Evolutionary conservation across 2,888 invertebrate genomes (phyloP), one percentile per base, ranked within the genome.

Genomic region (Deilephila elpenor): DNA sequence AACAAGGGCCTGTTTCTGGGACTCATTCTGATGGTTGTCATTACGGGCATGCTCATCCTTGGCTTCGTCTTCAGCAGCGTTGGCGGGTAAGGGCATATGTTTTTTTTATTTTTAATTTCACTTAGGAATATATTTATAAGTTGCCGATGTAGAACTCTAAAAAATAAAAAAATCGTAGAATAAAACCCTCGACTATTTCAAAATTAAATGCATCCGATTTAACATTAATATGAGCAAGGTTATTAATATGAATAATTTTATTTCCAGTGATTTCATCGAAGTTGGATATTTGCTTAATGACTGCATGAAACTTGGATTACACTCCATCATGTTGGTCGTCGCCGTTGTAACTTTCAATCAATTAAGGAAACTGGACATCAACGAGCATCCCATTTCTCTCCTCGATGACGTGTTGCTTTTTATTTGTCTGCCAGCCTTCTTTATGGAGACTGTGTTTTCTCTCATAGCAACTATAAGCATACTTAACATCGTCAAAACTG

Each of bases 1-100:
- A 97, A 97, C 91, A 96, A 96, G 75, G 97, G 97, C 2, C 91
- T 97, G 34, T 97, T 97, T 88, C 91, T 95, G 7, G 97, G 97
- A 4, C 90, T 97, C n/a, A 90, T 96, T 32, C 87, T 96, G 8
- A 91, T 96, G 73, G 85, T 96, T 4, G 37, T 95, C 7, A 92
- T 95, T 20, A 90, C 95, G 1, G 95, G 93, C 70, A 89, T 90
- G 83, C 91, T 95, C 51, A 94, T 94, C 75, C 84, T 95, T 56
- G 91, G 94, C 59, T 91, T 95, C 88, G 89, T 93, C 82, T 87
- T 93, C 88, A 88, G 90, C 96, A 95, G 95, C 72, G 89, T 91
- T 70, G 92, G 88, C 75, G 89, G 85, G 93, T 92, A 87, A 91
- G 95, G 95, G 11, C 4, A 29, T 1, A 34, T 32, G 1, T 14